A percentile compares a stretch with the other conserved stretches of the same genome.
phyloP scores from a whole-genome alignment of 1,140 invertebrate genomes.

The Rhynchophorus ferrugineus region DNA sequence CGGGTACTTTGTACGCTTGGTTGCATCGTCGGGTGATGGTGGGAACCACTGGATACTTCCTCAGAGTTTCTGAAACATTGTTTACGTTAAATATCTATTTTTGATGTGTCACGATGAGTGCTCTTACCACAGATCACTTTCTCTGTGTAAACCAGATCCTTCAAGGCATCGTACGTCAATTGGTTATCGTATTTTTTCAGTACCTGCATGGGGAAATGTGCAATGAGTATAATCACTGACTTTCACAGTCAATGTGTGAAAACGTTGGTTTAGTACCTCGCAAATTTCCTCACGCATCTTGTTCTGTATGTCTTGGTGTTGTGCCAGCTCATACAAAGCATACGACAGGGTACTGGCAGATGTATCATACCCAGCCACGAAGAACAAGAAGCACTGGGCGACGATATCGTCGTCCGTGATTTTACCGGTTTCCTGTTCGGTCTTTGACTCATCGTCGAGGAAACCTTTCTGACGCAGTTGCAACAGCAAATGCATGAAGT shows the following conservation, averaged over 20 bases:
- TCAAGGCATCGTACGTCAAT: neutral
- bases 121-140: neutral
- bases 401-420: conserved; percentile 27
- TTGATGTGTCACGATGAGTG: neutral
- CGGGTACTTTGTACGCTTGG: conserved; percentile 28
- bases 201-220: neutral
- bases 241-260: no score
- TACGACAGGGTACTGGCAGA: conserved; percentile 43
- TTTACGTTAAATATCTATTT: no score
- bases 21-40: conserved; percentile 9
- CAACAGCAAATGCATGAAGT: conserved; percentile 49
- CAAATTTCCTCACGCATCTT: conserved; percentile 42
- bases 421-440: conserved; percentile 10
- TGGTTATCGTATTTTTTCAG: neutral
- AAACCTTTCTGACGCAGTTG: conserved; percentile 44
- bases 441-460: conserved; percentile 31
- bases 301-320: conserved; percentile 43
- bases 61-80: conserved; percentile 48
- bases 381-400: conserved; percentile 45
- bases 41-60: conserved; percentile 48
- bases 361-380: conserved; percentile 47
- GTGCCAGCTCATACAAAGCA: conserved; percentile 44
- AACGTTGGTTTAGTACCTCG: no score
- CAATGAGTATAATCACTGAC: no score
- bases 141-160: neutral